These are phyloP conservation scores for Diadegma fenestrale DNA, from an alignment of 2,888 invertebrate genomes.

Conservation along the genomic window DNA sequence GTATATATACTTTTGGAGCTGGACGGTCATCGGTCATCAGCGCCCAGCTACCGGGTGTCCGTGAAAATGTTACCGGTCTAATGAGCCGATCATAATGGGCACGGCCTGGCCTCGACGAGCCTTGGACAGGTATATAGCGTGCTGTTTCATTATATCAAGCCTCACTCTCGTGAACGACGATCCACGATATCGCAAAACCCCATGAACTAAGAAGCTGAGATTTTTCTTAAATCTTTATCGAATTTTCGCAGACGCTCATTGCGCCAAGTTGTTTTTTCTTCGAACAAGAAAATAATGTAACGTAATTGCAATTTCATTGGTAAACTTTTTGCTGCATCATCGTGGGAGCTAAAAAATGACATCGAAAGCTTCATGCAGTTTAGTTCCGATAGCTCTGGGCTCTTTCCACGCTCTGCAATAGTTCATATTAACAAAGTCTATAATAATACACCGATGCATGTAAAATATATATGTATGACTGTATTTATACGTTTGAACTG, in stretches of 20 bases:
- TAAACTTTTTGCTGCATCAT: neutral
- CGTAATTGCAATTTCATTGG: neutral
- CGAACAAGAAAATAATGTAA: neutral
- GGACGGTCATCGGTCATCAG: slow-evolving; percentile 78
- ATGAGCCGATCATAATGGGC: slow-evolving; percentile 78
- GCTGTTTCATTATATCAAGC: slow-evolving; percentile 56
- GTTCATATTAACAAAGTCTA: slow-evolving; percentile 45
- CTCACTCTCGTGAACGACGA: slow-evolving; percentile 31
- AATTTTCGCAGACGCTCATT: neutral
- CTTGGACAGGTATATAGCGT: slow-evolving; percentile 63
- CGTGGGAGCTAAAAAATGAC: neutral
- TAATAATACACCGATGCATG: neutral
- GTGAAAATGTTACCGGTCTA: slow-evolving; percentile 77
- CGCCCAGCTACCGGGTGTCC: slow-evolving; percentile 77
- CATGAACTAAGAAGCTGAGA: slow-evolving; percentile 43
- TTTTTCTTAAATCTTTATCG: slow-evolving; percentile 17
- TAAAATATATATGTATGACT: neutral
- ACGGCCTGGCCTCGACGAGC: slow-evolving; percentile 69
- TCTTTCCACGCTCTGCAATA: slow-evolving; percentile 49
- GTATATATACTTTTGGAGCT: slow-evolving; percentile 15
- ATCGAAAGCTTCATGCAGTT: slow-evolving; percentile 2
- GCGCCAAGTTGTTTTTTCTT: neutral
- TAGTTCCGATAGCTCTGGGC: slow-evolving; percentile 17
- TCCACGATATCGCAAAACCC: slow-evolving; percentile 55
- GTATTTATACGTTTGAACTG: neutral